Conservation (phyloP, 1,140 invertebrate species). For the Stegodyphus mimosarum region DNA sequence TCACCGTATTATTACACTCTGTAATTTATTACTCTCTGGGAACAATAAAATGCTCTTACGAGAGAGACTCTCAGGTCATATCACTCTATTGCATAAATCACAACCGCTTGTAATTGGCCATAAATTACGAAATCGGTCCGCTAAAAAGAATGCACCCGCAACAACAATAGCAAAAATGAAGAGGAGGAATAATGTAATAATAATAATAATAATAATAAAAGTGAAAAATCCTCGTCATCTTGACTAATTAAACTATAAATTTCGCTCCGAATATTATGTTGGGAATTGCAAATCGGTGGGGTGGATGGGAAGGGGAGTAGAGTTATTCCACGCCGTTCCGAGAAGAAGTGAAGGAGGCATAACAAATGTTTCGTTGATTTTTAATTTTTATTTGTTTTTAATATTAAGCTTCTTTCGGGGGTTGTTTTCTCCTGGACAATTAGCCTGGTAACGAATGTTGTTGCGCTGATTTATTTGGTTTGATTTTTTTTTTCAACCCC, state of each 20-base stretch:
- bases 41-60: constrained; percentile 59
- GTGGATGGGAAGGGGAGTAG: constrained; percentile 1
- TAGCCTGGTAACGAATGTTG: constrained; percentile 52
- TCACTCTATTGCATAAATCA: constrained; percentile 59
- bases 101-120: constrained; percentile 59
- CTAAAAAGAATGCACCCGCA: constrained; percentile 34
- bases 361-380: constrained; percentile 57
- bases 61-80: constrained; percentile 52
- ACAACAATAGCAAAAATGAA: constrained; percentile 54
- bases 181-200: constrained; percentile 51
- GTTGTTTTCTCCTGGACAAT: constrained; percentile 50
- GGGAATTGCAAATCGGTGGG: constrained; percentile 23
- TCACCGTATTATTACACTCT: constrained; percentile 59
- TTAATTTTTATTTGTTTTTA: constrained; percentile 60
- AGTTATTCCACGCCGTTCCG: not conserved
- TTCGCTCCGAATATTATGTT: constrained; percentile 49
- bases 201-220: constrained; percentile 55
- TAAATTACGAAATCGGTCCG: constrained; percentile 55
- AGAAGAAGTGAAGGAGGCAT: constrained; percentile 54
- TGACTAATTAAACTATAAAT: constrained; percentile 61
- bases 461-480: constrained; percentile 46
- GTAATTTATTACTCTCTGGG: constrained; percentile 57
- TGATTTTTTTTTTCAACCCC: constrained; percentile 7
- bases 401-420: constrained; percentile 48
- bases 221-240: constrained; percentile 59